Evolutionary conservation across 2,888 invertebrate species (phyloP), one percentile per base, ranked within the genome.

Genomic region (Mongoloraphidia duomilia): DNA sequence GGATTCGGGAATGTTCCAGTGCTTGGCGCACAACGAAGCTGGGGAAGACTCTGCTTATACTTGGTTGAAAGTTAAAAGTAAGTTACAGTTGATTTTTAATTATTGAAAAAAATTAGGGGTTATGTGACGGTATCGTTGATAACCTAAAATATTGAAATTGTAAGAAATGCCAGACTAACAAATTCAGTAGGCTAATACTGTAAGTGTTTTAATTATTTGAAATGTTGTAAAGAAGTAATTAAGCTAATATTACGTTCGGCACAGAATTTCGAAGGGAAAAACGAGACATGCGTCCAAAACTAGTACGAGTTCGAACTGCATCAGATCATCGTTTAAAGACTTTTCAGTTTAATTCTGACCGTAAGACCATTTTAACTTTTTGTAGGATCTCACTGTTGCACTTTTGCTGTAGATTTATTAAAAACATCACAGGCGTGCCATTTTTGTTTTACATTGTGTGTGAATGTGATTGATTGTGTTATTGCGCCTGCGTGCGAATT

Each of bases 1-100:
- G 54, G 93, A 95, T 67, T 84, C 88, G 54, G 96, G 94, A 44
- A 86, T 96, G 77, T 96, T 89, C 63, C 96, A 97, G 66, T 97
- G 97, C 65, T 80, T 94, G 59, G 92, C 91, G 0, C 74, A 74
- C 48, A 97, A 95, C 64, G 82, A 82, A 59, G 96, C 90, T 2
- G 97, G 96, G 10, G 89, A 92, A 66, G 82, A 84, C 47, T 89
- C 90, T 5, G 80, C 84, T 53, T 85, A 85, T 57, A 90, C 93
- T 2, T 95, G 93, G 93, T 71, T 95, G 41, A 84, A 85, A 71
- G 92, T 94, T 34, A 93, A 92, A 80, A 93, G 94, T 94, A 75
- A 86, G 91, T 81, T 55, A 49, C 41, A 51, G 13, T n/a, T 38
- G 11, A 8, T 12, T 38, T 12, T 38, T 38, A 38, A 38, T 12